These are phyloP conservation scores for Proisotoma minuta DNA, from an alignment of 2,888 invertebrate species.

Conservation along the genomic window DNA sequence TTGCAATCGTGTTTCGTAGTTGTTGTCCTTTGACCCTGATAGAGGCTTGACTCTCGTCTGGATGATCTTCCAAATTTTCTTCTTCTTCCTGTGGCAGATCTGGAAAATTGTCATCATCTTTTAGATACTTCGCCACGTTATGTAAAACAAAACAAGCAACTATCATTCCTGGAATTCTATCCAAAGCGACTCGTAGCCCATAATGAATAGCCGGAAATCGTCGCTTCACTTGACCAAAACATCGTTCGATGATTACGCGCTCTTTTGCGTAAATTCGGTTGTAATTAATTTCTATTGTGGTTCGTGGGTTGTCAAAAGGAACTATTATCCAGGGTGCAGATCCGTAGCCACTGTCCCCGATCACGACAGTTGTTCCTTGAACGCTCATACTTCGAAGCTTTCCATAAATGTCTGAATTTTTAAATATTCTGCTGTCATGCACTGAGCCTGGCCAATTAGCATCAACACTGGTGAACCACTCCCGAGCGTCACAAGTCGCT, in stretches of 20 bases:
- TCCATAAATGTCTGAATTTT: constrained; percentile 1
- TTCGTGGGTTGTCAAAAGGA: constrained; percentile 11
- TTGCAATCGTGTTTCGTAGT: neutral
- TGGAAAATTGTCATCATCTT: constrained; percentile 11
- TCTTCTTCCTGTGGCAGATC: neutral
- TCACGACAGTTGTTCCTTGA: neutral
- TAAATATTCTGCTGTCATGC: constrained; percentile 24
- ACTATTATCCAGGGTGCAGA: constrained; percentile 11
- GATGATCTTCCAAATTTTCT: neutral
- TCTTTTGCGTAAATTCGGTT: constrained; percentile 19
- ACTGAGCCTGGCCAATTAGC: constrained; percentile 26
- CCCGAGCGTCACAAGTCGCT: constrained; percentile 22
- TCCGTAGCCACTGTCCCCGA: constrained; percentile 17
- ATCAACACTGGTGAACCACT: constrained; percentile 22
- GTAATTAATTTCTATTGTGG: neutral
- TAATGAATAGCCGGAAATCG: constrained; percentile 14
- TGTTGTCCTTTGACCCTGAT: neutral
- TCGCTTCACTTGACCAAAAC: constrained; percentile 21
- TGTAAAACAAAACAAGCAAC: constrained; percentile 15
- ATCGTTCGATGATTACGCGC: constrained; percentile 19
- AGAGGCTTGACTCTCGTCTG: neutral
- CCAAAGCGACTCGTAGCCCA: neutral
- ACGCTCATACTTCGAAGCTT: neutral
- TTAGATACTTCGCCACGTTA: constrained; percentile 21
- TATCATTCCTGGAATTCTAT: constrained; percentile 7